Evolutionary conservation across 2,888 invertebrate genomes (phyloP), one percentile per base, ranked within the genome.

Genomic region (Drosophila paramelanica): DNA sequence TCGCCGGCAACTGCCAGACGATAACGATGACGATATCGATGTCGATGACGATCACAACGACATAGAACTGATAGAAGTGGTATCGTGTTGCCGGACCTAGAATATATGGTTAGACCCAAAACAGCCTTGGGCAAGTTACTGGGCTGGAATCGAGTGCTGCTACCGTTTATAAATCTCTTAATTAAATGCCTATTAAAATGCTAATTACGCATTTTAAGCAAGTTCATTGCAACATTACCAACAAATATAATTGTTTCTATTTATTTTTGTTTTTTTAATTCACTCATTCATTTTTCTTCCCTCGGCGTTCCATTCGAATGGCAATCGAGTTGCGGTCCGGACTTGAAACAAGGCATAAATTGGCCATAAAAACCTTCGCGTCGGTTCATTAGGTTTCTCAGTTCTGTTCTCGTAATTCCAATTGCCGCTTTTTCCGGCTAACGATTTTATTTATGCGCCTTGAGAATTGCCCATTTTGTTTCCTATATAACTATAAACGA

Each of bases 111-210:
- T 41, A 73, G 67, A 59, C 25, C 50, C 41, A 47, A 39, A 55
- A 47, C 50, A 77, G 62, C 79, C 71, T 70, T 79, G 65, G 65
- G 55, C 42, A 51, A 27, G 47, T 27, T 27, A 50, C 27, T 45
- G 10, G 20, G 43, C 25, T 33, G 17, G 8, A 8, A 50, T 27
- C 27, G 20, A 20, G 55, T 25, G 46, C 33, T 67, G 70, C 53
- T 77, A 77, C 86, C 86, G 83, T 78, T 88, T 83, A 78, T 81
- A 86, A 83, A 79, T 85, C 66, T 70, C 64, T 76, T 81, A 76
- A 83, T 86, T 86, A 78, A 84, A 67, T 45, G 75, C 69, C 70
- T 50, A 86, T 88, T 88, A 73, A 77, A 67, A 70, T 70, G 49
- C 64, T 77, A 67, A 80, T 83, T 73, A 73, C 67, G 69, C 77